phyloP scores from a whole-genome alignment of 2,797 vertebrate species.

The Sitta carolinensis region DNA sequence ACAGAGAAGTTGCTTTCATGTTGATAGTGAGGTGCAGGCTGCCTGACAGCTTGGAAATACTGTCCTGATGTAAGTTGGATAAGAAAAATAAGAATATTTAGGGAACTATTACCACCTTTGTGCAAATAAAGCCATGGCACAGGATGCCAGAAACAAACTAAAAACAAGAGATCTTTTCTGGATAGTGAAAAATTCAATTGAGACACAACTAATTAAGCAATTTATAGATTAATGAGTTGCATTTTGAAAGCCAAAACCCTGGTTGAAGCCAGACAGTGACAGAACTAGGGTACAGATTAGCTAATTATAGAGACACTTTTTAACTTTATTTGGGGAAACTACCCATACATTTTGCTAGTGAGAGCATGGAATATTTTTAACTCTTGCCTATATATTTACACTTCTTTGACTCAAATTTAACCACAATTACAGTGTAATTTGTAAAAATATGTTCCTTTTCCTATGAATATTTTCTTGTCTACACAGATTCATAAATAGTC shows the following conservation, averaged over 20 bases:
- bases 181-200: not conserved
- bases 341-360: not conserved
- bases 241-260: not conserved
- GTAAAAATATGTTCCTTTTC: not conserved
- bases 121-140: not conserved
- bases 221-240: not conserved
- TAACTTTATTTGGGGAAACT: not conserved
- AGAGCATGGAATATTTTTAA: not conserved
- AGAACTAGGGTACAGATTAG: not conserved
- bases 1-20: not conserved
- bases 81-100: not conserved
- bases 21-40: not conserved
- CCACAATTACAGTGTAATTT: conserved; percentile 9
- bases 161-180: not conserved
- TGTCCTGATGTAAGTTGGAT: not conserved
- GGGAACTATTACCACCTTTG: not conserved
- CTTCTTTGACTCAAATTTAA: conserved; percentile 17
- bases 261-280: not conserved
- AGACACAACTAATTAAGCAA: not conserved
- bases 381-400: conserved; percentile 43
- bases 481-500: conserved; percentile 20
- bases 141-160: not conserved
- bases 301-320: not conserved
- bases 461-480: conserved; percentile 26
- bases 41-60: not conserved